These are phyloP conservation scores for Tarsius wallacei DNA, from an alignment of 2,797 vertebrate genomes.

Conservation along the genomic window DNA sequence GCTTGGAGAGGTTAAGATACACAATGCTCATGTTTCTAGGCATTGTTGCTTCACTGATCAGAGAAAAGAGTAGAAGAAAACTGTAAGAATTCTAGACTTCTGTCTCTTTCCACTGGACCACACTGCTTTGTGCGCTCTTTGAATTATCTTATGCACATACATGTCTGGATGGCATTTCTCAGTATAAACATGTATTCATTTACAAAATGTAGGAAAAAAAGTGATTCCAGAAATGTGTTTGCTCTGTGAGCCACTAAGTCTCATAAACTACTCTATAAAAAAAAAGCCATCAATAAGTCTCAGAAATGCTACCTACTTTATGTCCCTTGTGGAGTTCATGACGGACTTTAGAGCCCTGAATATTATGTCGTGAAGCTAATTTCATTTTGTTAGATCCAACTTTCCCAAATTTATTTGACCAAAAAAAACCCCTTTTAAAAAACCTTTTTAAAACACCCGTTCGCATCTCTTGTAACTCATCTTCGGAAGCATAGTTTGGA, in stretches of 20 bases:
- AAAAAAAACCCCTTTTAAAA: not conserved
- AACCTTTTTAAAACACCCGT: not conserved
- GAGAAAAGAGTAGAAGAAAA: not conserved
- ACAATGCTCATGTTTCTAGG: not conserved
- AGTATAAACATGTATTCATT: not conserved
- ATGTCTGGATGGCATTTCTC: not conserved
- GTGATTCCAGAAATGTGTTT: not conserved
- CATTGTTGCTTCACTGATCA: not conserved
- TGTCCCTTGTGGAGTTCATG: not conserved
- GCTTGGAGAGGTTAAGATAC: not conserved
- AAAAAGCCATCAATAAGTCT: not conserved
- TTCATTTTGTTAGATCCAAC: slow-evolving; percentile 24
- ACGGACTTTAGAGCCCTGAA: not conserved
- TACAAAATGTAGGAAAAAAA: not conserved
- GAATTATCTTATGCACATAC: not conserved
- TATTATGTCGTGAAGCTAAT: slow-evolving; percentile 21
- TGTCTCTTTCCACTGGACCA: not conserved
- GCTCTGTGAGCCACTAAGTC: not conserved
- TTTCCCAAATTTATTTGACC: slow-evolving; percentile 46
- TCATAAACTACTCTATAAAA: not conserved
- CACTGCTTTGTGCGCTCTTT: not conserved
- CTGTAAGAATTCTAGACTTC: not conserved
- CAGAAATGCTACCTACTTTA: slow-evolving; percentile 32
- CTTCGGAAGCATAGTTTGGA: not conserved
- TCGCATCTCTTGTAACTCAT: slow-evolving; percentile 15